These are phyloP conservation scores for Parapristionchus giblindavisi DNA, from an alignment of 2,888 invertebrate genomes.

Conservation along the genomic window DNA sequence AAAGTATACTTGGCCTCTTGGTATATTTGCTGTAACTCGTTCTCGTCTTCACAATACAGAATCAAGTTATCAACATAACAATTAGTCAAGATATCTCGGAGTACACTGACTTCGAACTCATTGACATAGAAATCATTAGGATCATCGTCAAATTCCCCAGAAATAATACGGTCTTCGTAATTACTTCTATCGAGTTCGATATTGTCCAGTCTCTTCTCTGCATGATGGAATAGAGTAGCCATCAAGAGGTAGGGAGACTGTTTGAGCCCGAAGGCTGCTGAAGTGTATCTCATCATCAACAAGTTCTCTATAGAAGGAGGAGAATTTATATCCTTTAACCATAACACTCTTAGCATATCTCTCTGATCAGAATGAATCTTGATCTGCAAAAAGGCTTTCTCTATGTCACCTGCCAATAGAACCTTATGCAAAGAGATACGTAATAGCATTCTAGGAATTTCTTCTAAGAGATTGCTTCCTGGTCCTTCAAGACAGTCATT, in stretches of 20 bases:
- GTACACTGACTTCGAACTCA: neutral
- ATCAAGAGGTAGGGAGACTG: constrained; percentile 5
- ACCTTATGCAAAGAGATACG: neutral
- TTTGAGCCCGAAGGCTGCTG: neutral
- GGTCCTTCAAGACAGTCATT: too few species aligned
- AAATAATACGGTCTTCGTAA: too few species aligned
- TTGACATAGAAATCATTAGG: neutral
- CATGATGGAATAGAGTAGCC: neutral
- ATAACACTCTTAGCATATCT: constrained; percentile 3
- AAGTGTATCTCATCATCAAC: neutral
- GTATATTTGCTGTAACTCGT: neutral
- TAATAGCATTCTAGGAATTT: neutral
- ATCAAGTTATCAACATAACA: constrained; percentile 1
- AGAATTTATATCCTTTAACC: neutral
- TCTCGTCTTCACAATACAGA: neutral
- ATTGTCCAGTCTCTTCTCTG: neutral
- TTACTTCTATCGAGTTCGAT: too few species aligned
- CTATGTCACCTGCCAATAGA: neutral
- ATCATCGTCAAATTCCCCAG: too few species aligned
- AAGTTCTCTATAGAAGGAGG: neutral
- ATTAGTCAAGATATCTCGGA: neutral
- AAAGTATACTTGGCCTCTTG: neutral
- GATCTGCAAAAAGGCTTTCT: constrained; percentile 11
- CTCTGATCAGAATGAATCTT: neutral
- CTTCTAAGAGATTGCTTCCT: too few species aligned